A percentile compares a stretch with the other conserved stretches of the same genome.
These are phyloP conservation scores for Drosophila obscura DNA, from an alignment of 1,140 invertebrate genomes.

Conservation along the genomic window DNA sequence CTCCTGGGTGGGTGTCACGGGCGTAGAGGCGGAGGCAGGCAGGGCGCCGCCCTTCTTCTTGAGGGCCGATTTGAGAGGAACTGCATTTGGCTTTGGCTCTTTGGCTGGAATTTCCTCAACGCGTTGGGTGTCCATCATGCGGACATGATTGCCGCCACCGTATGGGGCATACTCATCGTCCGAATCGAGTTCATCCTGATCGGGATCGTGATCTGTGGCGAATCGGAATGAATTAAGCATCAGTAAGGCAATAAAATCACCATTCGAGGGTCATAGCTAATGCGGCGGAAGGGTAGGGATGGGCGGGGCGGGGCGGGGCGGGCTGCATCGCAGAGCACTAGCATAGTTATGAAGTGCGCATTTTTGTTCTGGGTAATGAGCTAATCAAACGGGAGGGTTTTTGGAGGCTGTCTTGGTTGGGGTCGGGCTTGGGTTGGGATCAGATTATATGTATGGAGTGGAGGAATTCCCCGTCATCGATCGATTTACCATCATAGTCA, in stretches of 20 bases:
- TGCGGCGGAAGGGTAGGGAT: too few relatives aligned
- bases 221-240: neutral
- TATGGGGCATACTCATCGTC: constrained; percentile 84
- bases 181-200: constrained; percentile 85
- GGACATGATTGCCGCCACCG: constrained; percentile 85
- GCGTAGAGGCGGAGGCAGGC: constrained; percentile 82
- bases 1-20: constrained; percentile 90
- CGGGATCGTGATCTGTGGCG: constrained; percentile 78
- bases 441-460: too few relatives aligned
- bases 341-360: constrained; percentile 77
- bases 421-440: constrained; percentile 31
- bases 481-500: constrained; percentile 87
- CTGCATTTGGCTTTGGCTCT: constrained; percentile 93
- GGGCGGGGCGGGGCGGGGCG: neutral
- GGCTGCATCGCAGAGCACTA: constrained; percentile 35
- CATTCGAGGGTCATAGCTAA: neutral
- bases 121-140: constrained; percentile 90
- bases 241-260: neutral
- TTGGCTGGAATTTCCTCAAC: constrained; percentile 95
- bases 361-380: constrained; percentile 51
- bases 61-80: constrained; percentile 95
- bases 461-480: neutral
- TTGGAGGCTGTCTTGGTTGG: constrained; percentile 2
- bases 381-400: constrained; percentile 13
- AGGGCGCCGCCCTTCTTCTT: constrained; percentile 89